Base-by-base conservation (phyloP, 2,113 vertebrate genomes). In the Colistium nudipinnis region DNA sequence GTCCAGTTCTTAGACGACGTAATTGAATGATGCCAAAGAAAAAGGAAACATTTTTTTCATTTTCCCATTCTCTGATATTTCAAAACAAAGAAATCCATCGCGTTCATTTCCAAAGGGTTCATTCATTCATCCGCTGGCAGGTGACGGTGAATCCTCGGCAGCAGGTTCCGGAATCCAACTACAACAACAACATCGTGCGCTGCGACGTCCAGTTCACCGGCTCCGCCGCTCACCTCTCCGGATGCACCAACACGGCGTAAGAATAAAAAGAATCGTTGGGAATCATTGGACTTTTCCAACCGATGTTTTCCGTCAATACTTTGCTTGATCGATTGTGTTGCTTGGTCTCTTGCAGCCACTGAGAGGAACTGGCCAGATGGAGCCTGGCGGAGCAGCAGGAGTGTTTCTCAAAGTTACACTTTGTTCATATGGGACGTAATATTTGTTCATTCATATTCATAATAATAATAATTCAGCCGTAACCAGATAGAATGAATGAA, bases 141-240 rank as follows among this genome's bases (percentile, higher is more conserved):
- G 86, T 95, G 49, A 92, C 92, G 0, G 94, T 94, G 4, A 95
- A 95, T 47, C 94, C 94, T 0, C 82, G 80, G 10, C 90, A 90
- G 80, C 83, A 91, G 20, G 93, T 95, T 33, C 87, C 88, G 8
- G 94, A 95, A 76, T 93, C 92, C 8, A 92, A 94, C 89, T 93
- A 83, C 53, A 88, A 84, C 39, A 95, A 95, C 87, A 95, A 95
- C 47, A 31, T 93, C 0, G 92, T 89, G 35, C 92, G 86, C 0
- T 95, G 94, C 24, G 92, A 94, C 2, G 55, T 95, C n/a, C 87
- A 89, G 28, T 95, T 93, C 90, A 93, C 90, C 0, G 94, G 94
- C 27, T 85, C 76, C 25, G 82, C 92, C 0, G 94, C 88, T 0
- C 87, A 93, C 36, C 54, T 92, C 1, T 90, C 92, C 0, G 93